Percentiles rank a stretch among this genome's conserved stretches.
Evolutionary conservation across 2,113 vertebrate species (phyloP).

Genomic region (Poeciliopsis turrubarensis): DNA sequence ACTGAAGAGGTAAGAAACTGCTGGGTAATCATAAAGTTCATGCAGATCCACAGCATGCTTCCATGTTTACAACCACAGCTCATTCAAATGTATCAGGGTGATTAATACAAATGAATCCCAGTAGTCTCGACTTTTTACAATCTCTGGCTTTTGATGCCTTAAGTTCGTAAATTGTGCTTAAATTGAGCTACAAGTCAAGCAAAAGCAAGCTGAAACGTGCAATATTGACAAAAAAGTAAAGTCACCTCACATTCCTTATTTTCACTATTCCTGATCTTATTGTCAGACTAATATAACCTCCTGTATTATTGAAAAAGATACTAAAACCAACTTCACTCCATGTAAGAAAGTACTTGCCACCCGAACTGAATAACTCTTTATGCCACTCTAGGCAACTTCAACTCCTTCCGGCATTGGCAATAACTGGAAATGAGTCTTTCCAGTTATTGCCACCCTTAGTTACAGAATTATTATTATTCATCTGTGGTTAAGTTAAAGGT

Average conservation of each 20-base stretch:
- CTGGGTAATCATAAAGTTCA: conserved; percentile 24
- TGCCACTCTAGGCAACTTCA: too few species aligned
- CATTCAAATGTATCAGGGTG: not conserved
- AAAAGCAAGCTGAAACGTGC: not conserved
- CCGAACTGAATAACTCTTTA: too few species aligned
- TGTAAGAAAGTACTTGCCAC: not conserved
- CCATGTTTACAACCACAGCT: conserved; percentile 32
- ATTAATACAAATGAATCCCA: conserved; percentile 10
- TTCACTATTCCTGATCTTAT: not conserved
- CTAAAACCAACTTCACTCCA: not conserved
- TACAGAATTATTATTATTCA: too few species aligned
- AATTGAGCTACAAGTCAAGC: too few species aligned
- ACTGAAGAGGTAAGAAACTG: conserved; percentile 33
- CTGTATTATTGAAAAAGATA: not conserved
- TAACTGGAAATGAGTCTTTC: not conserved
- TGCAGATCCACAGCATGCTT: conserved; percentile 4
- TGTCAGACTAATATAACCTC: not conserved
- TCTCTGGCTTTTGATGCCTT: not conserved
- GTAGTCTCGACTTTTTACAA: not conserved
- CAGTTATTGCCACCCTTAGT: not conserved
- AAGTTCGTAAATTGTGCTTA: not conserved
- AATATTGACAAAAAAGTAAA: not conserved
- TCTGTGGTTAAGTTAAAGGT: too few species aligned
- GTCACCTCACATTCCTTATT: not conserved
- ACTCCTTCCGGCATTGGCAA: not conserved